Evolutionary conservation across 2,888 invertebrate species (phyloP).

Genomic region (Aspidiotus destructor): DNA sequence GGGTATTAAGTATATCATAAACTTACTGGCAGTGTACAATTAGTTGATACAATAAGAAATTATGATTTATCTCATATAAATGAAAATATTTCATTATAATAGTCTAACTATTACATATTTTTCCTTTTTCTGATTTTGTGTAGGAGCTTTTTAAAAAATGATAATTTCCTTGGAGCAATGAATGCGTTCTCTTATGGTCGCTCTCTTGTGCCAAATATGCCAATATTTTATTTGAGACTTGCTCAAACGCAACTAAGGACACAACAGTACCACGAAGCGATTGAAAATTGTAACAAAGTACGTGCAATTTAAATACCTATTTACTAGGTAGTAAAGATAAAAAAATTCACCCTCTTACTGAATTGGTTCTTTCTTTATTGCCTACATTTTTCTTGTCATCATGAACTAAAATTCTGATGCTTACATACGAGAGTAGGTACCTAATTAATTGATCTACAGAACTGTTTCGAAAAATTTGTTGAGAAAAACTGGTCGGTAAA

Average conservation of each 20-base stretch:
- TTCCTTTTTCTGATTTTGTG: conserved; percentile 34
- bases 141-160: conserved; percentile 60
- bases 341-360: not conserved
- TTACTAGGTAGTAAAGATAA: not conserved
- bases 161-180: conserved; percentile 68
- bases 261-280: conserved; percentile 63
- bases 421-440: too few species aligned
- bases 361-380: not conserved
- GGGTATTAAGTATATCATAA: too few species aligned
- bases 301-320: conserved; percentile 20
- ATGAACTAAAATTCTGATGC: not conserved
- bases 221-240: conserved; percentile 63
- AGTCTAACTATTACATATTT: too few species aligned
- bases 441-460: not conserved
- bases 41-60: too few species aligned
- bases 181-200: conserved; percentile 75
- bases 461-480: too few species aligned
- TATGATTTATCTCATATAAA: too few species aligned
- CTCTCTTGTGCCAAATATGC: conserved; percentile 58
- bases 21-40: too few species aligned
- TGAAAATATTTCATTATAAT: too few species aligned
- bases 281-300: conserved; percentile 51
- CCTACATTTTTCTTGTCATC: not conserved
- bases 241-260: conserved; percentile 69
- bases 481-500: too few species aligned